Evolutionary conservation across 2,113 vertebrate genomes (phyloP), one percentile per base, ranked within the genome.

Genomic region (Malurus alboscapulatus): DNA sequence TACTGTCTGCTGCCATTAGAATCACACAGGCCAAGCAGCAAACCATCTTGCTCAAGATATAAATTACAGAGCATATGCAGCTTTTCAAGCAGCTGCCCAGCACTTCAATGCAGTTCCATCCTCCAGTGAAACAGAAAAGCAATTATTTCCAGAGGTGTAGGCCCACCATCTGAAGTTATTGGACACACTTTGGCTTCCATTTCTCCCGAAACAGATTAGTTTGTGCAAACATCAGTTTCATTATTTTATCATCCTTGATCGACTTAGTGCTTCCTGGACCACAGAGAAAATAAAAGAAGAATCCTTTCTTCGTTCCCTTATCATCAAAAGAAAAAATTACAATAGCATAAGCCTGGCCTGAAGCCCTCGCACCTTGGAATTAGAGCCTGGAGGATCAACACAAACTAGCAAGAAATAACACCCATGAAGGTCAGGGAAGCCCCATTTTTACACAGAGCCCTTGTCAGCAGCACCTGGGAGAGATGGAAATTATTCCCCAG

Each of bases 401-500:
- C 2, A 34, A 81, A 6, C 26, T 12, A 47, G 14, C 10, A 66
- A 58, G 42, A 73, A 53, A 73, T 1, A 40, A 6, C 20, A 51
- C 27, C 12, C 8, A 0, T 1, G 0, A 14, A 1, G 0, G 10
- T 22, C 21, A 53, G 25, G 13, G 21, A 45, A 71, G 11, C 5
- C 19, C 3, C 6, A 38, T n/a, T 88, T 76, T 47, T 7, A 54
- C 18, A 63, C 16, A 75, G 9, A 13, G 7, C 6, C 34, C 42
- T 65, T 30, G 25, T 9, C 24, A 78, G 72, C 13, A 84, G 38
- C 10, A 59, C 7, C 13, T 34, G 7, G 10, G 22, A 65, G 47
- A 45, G 29, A 55, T 59, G 2, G 6, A 6, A 58, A 4, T 50
- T 27, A 3, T 62, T 83, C 38, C 32, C 80, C 58, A 83, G 40